A percentile compares a stretch with the other conserved stretches of the same genome.
phyloP scores from a whole-genome alignment of 2,113 vertebrate species.

The Deroptyus accipitrinus region DNA sequence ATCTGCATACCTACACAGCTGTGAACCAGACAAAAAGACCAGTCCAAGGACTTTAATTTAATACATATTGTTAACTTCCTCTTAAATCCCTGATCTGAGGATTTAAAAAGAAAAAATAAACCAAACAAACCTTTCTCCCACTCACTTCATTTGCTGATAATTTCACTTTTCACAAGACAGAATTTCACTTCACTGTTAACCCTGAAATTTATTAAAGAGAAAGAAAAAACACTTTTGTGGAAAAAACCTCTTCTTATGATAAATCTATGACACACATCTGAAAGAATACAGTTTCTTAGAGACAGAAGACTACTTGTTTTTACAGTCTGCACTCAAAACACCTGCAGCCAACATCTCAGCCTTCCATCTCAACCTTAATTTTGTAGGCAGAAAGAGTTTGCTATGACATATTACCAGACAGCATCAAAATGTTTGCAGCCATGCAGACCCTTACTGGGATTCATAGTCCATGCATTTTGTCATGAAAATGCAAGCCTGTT shows the following conservation, averaged over 20 bases:
- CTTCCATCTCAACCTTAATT: neutral
- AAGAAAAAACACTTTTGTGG: neutral
- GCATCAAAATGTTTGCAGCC: neutral
- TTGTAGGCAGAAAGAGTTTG: neutral
- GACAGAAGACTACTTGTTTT: neutral
- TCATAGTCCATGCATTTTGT: fast-evolving
- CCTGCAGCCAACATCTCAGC: neutral
- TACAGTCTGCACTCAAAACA: neutral
- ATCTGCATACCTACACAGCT: neutral
- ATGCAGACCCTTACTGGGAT: neutral
- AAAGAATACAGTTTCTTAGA: neutral
- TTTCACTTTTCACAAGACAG: neutral
- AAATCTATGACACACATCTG: neutral
- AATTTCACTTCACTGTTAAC: neutral
- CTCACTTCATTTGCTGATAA: neutral
- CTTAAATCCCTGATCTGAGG: neutral
- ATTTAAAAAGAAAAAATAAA: neutral
- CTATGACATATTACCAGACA: no score
- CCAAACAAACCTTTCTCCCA: neutral
- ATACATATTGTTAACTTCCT: neutral
- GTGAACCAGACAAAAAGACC: neutral
- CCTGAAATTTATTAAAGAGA: neutral
- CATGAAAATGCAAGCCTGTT: neutral
- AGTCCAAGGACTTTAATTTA: neutral
- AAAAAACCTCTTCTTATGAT: neutral